Base-by-base conservation (phyloP, 2,888 invertebrate genomes). In the Trypoxylon attenuatum region DNA sequence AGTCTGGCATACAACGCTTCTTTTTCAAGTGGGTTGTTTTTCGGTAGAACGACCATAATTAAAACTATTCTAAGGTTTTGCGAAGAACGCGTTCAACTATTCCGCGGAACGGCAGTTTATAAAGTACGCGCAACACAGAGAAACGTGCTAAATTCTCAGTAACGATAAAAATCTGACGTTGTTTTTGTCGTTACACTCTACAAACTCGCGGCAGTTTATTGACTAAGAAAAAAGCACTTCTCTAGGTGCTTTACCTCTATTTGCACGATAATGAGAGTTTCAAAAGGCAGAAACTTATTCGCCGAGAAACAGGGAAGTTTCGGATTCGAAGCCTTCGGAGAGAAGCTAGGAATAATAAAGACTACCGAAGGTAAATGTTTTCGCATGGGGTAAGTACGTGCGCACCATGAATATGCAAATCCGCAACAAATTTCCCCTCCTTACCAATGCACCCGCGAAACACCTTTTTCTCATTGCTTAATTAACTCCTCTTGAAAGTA, bases 381-480 rank as follows among this genome's bases (percentile, higher is more conserved):
- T 76, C 76, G 60, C 69, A 62, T 60, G 62, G 54, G 71, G 75
- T 71, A 76, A 74, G 77, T 76, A 74, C 76, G 71, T 68, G 71
- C 66, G 67, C 69, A 43, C 61, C 75, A 77, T 77, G 77, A 82
- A 81, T 81, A 81, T 82, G 79, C 77, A 82, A 79, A 79, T 82
- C 65, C 69, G 57, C 65, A 73, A 73, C 75, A 76, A 81, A 77
- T 79, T 81, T 70, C 67, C 73, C 62, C 63, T 50, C 46, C 65
- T 62, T 65, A 49, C 55, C 61, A 59, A 57, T 63, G 64, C 59
- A 53, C 60, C 74, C 68, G 66, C 78, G 73, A 68, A 77, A 73
- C 70, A 73, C 69, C 64, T 76, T 76, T 71, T 71, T 71, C 65
- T 67, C 68, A 59, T 70, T 60, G 67, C 59, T 62, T 72, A 76